Percentiles rank a stretch among this genome's conserved stretches.
Evolutionary conservation across 2,888 invertebrate genomes (phyloP).

Genomic region (Epirrita christyi): DNA sequence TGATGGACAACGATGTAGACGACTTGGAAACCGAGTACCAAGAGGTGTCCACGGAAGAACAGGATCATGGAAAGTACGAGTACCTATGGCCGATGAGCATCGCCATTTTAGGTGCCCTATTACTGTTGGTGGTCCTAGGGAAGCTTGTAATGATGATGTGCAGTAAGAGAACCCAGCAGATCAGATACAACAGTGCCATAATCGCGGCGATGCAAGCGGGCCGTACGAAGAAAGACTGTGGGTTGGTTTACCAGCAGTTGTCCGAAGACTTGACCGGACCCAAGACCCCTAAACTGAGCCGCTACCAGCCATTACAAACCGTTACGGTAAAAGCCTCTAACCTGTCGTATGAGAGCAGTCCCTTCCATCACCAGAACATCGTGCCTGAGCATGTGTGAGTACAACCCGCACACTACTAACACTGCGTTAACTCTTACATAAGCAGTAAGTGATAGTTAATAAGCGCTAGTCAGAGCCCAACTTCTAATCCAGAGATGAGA

Average conservation of each 20-base stretch:
- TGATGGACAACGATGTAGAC: constrained; percentile 64
- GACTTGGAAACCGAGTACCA: constrained; percentile 61
- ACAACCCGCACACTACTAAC: constrained; percentile 65
- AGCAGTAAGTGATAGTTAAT: constrained; percentile 77
- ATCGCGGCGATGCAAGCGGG: constrained; percentile 81
- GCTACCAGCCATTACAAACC: constrained; percentile 85
- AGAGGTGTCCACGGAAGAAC: constrained; percentile 63
- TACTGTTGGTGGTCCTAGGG: constrained; percentile 81
- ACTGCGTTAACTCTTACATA: constrained; percentile 76
- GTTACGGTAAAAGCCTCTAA: constrained; percentile 75
- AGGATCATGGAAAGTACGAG: constrained; percentile 75
- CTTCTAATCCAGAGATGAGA: constrained; percentile 28
- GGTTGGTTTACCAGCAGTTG: constrained; percentile 91
- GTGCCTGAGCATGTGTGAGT: constrained; percentile 86
- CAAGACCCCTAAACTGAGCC: constrained; percentile 88
- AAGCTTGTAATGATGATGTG: constrained; percentile 79
- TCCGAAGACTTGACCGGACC: constrained; percentile 90
- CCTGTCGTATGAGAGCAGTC: constrained; percentile 86
- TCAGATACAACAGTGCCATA: constrained; percentile 81
- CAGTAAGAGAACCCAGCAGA: constrained; percentile 64
- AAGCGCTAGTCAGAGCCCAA: constrained; percentile 77
- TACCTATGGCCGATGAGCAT: constrained; percentile 85
- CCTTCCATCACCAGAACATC: constrained; percentile 86
- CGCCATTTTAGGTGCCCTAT: constrained; percentile 83
- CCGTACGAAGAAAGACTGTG: constrained; percentile 88